A percentile compares a stretch with the other conserved stretches of the same genome.
Evolutionary conservation across 2,797 vertebrate genomes (phyloP).

Genomic region (Heliangelus exortis): DNA sequence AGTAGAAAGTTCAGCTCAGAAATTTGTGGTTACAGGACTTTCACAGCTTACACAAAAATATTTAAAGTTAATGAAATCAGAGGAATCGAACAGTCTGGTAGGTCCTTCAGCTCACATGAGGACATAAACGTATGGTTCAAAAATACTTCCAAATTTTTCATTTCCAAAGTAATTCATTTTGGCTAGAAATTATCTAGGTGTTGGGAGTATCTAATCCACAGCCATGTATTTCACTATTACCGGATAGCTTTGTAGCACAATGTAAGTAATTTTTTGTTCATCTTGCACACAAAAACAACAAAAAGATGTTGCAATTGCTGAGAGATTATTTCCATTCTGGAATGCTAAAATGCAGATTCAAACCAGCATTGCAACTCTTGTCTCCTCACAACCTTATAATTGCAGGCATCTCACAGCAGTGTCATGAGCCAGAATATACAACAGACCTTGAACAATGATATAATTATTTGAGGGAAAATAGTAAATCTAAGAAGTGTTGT

Average conservation of each 20-base stretch:
- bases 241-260: neutral
- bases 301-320: neutral
- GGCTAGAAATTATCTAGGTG: neutral
- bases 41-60: neutral
- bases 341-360: neutral
- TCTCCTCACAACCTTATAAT: conserved; percentile 15
- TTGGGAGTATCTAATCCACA: conserved; percentile 16
- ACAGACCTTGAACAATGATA: neutral
- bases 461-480: conserved; percentile 3
- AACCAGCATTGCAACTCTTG: neutral
- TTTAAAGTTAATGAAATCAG: neutral
- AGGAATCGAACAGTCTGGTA: neutral
- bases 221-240: neutral
- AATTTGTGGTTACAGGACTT: neutral
- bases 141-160: neutral
- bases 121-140: neutral
- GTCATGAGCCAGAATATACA: neutral
- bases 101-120: neutral
- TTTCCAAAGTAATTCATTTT: neutral
- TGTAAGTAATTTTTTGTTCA: conserved; percentile 1
- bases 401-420: neutral
- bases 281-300: neutral
- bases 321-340: neutral
- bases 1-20: neutral
- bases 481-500: neutral